These are phyloP conservation scores for Vandiemenella viatica DNA, from an alignment of 2,888 invertebrate genomes.

Conservation along the genomic window DNA sequence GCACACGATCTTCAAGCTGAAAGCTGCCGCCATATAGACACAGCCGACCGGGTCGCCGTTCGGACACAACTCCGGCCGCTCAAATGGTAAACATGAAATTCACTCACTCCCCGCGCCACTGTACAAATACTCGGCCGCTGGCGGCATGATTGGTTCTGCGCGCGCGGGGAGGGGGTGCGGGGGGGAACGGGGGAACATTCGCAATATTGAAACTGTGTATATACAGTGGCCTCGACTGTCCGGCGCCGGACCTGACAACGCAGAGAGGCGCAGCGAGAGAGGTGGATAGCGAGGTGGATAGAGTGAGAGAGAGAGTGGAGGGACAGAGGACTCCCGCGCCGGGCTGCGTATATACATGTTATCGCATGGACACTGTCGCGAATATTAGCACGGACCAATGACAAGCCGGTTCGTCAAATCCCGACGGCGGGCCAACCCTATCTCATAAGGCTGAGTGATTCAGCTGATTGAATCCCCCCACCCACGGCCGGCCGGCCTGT, in stretches of 20 bases:
- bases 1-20: neutral
- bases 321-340: too few species aligned
- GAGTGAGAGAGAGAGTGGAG: too few species aligned
- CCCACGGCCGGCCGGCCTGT: neutral
- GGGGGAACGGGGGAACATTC: neutral
- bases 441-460: neutral
- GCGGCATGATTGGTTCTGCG: neutral
- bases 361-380: constrained; percentile 4
- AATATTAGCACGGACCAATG: constrained; percentile 13
- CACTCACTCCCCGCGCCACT: neutral
- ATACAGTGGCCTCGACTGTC: neutral
- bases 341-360: neutral
- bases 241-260: too few species aligned
- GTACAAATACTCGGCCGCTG: neutral
- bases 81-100: neutral
- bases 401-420: constrained; percentile 6
- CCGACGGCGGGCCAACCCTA: neutral
- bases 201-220: neutral
- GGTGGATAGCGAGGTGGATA: too few species aligned
- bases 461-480: neutral
- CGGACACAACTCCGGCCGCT: neutral
- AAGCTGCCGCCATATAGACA: neutral
- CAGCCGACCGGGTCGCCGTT: neutral
- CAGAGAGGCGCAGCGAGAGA: too few species aligned
- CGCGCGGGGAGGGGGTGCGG: neutral